Evolutionary conservation across 2,888 invertebrate genomes (phyloP), one percentile per base, ranked within the genome.

Genomic region (Mamestra brassicae): DNA sequence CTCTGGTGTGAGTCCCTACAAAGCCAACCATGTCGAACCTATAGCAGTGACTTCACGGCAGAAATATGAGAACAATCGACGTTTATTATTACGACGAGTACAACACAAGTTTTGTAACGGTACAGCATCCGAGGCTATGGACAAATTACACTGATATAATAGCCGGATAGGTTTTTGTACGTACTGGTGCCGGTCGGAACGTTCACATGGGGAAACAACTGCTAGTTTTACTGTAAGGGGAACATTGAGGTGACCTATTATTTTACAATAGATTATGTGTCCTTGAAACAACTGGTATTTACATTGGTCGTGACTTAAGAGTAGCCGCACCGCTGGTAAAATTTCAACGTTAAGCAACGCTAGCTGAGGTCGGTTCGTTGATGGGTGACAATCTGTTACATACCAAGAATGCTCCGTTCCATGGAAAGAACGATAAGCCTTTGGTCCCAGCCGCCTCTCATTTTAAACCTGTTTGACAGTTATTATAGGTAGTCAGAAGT

Each of bases 11-110:
- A 11, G 36, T 5, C 50, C 75, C 34, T 10, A 6, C 1, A 6
- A 7, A 54, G 36, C 57, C 17, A 47, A 36, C 45, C 45, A 42
- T 36, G 36, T 47, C 26, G n/a, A 42, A 38, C 62, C n/a, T 57
- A 50, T 38, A 61, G 15, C 54, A 81, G 77, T 82, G 79, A 81
- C 85, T 74, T 71, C 76, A 78, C 80, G 65, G 76, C 70, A 83
- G 83, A 87, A 85, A 87, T 84, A 84, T 86, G 83, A 86, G 85
- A 85, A 81, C 85, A 86, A 84, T 87, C 81, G 67, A 73, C 72
- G 70, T 73, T 80, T 84, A 78, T 74, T 74, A 78, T 74, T 60
- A 77, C 79, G 69, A 72, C 17, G 17, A 54, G 17, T 87, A n/a
- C n/a, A n/a, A n/a, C n/a, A n/a, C n/a, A n/a, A n/a, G n/a, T n/a